These are phyloP conservation scores for Etia nguti DNA, from an alignment of 2,113 vertebrate species.

Conservation along the genomic window DNA sequence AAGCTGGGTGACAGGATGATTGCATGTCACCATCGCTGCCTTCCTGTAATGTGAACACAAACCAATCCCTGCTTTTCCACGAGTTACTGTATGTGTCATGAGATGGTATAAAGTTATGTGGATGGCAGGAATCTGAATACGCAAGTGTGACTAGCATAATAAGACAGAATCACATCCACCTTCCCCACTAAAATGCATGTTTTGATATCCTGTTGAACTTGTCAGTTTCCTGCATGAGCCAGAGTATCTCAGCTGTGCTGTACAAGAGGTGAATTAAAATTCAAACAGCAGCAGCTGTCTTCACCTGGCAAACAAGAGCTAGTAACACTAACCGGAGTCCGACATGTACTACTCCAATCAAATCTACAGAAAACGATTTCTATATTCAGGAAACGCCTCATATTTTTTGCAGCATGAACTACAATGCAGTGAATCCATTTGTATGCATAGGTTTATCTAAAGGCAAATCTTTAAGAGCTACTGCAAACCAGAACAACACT, in stretches of 20 bases:
- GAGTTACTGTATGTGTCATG: background rate
- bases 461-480: background rate
- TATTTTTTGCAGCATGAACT: background rate
- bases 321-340: background rate
- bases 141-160: background rate
- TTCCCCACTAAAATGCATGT: background rate
- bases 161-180: background rate
- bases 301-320: background rate
- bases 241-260: background rate
- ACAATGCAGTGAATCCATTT: background rate
- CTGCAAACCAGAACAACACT: background rate
- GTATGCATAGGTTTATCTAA: background rate
- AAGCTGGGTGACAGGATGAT: background rate
- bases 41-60: background rate
- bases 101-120: background rate
- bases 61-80: background rate
- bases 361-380: background rate
- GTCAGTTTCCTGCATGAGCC: background rate
- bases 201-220: background rate
- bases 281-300: constrained; percentile 17
- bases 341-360: background rate
- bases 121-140: background rate
- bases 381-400: background rate
- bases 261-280: constrained; percentile 33
- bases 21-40: background rate